Evolutionary conservation across 2,797 vertebrate genomes (phyloP).

Genomic region (Lutjanus campechanus): DNA sequence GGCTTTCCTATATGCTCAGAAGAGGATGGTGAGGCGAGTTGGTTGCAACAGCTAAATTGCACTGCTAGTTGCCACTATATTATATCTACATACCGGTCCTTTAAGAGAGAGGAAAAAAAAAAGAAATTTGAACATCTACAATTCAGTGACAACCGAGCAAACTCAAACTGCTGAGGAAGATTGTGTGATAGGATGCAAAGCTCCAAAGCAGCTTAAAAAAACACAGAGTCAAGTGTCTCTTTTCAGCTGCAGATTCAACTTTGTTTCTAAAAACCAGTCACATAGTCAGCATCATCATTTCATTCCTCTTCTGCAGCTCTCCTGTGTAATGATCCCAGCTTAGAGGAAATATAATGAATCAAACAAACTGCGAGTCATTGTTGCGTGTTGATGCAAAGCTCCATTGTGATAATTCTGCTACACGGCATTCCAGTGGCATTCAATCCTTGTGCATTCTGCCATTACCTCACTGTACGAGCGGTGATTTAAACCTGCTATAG

Average conservation of each 20-base stretch:
- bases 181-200: neutral
- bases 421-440: conserved; percentile 12
- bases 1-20: no score
- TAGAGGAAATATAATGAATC: conserved; percentile 21
- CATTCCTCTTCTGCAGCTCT: conserved; percentile 11
- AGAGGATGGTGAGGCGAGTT: no score
- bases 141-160: neutral
- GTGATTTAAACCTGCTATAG: conserved; percentile 55
- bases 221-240: no score
- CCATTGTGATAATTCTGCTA: conserved; percentile 22
- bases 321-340: conserved; percentile 21
- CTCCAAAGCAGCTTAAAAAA: neutral
- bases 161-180: neutral
- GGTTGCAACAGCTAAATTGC: no score
- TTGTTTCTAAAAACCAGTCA: neutral
- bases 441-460: conserved; percentile 11
- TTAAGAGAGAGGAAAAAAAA: no score
- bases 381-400: conserved; percentile 28
- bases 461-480: conserved; percentile 5
- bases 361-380: neutral
- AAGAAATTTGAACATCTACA: no score
- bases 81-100: no score
- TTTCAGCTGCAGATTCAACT: no score
- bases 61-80: no score
- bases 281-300: neutral